A percentile compares a stretch with the other conserved stretches of the same genome.
Conservation (phyloP, 2,113 vertebrate genomes). For the Corvus moneduloides region DNA sequence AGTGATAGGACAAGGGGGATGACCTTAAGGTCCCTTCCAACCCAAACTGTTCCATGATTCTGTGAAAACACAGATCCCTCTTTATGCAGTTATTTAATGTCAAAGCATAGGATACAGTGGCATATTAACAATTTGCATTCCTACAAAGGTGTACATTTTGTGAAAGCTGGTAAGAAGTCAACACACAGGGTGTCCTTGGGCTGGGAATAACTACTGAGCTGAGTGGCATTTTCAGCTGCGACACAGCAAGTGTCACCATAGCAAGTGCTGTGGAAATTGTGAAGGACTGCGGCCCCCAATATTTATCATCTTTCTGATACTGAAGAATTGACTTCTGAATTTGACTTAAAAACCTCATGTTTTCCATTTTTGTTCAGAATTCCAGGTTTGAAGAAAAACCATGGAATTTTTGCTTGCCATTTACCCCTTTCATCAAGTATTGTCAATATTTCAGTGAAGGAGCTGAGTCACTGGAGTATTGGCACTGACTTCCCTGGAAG, state of each 20-base stretch:
- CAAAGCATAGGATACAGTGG: not conserved
- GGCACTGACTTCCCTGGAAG: not conserved
- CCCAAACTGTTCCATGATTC: not conserved
- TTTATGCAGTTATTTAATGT: not conserved
- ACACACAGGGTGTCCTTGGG: fast-evolving
- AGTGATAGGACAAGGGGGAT: not conserved
- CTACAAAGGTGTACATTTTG: fast-evolving
- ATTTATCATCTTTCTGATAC: not conserved
- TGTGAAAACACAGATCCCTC: not conserved
- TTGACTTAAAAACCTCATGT: not conserved
- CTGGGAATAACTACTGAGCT: not conserved
- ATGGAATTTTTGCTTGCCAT: not conserved
- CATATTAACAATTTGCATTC: not conserved
- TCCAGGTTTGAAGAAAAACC: not conserved
- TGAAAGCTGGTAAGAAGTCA: not conserved
- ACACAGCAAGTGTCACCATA: not conserved
- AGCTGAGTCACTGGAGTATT: not conserved
- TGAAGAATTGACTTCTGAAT: not conserved
- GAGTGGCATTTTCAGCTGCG: not conserved
- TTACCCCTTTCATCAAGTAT: not conserved
- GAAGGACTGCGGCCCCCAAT: not conserved
- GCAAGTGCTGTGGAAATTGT: not conserved
- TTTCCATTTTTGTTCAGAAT: not conserved
- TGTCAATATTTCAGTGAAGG: not conserved
- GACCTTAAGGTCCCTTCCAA: not conserved